Percentiles rank a stretch among this genome's conserved stretches.
phyloP scores from a whole-genome alignment of 2,797 vertebrate genomes.

The Taeniopygia guttata region DNA sequence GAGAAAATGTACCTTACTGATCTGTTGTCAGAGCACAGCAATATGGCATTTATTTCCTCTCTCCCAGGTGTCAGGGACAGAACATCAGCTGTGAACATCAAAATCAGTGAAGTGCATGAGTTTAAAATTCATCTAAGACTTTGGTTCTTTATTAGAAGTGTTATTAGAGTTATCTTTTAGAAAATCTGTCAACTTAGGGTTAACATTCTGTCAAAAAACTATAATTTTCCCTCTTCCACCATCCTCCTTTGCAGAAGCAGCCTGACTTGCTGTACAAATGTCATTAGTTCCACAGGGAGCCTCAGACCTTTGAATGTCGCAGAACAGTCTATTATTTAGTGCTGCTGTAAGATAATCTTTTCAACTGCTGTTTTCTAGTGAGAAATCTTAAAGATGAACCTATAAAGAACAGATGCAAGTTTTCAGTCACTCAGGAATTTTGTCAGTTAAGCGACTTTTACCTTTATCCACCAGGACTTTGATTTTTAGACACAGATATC shows the following conservation, averaged over 20 bases:
- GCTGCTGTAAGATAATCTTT: conserved; percentile 68
- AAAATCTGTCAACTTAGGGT: conserved; percentile 36
- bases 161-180: neutral
- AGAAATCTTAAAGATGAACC: conserved; percentile 62
- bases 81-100: neutral
- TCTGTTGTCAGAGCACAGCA: neutral
- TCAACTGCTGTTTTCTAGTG: conserved; percentile 65
- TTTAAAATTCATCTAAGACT: conserved; percentile 8
- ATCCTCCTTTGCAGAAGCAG: conserved; percentile 29
- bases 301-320: conserved; percentile 60
- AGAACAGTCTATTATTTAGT: conserved; percentile 71
- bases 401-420: conserved; percentile 52
- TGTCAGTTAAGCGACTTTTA: conserved; percentile 62
- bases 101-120: neutral
- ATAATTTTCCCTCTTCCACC: conserved; percentile 18
- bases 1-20: neutral
- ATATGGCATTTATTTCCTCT: neutral
- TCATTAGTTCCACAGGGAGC: conserved; percentile 67
- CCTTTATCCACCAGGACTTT: conserved; percentile 37
- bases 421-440: conserved; percentile 52
- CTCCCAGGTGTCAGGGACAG: neutral
- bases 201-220: conserved; percentile 58
- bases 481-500: conserved; percentile 48
- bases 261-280: conserved; percentile 69
- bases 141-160: neutral